Evolutionary conservation across 2,113 vertebrate genomes (phyloP).

Genomic region (Perccottus glenii): DNA sequence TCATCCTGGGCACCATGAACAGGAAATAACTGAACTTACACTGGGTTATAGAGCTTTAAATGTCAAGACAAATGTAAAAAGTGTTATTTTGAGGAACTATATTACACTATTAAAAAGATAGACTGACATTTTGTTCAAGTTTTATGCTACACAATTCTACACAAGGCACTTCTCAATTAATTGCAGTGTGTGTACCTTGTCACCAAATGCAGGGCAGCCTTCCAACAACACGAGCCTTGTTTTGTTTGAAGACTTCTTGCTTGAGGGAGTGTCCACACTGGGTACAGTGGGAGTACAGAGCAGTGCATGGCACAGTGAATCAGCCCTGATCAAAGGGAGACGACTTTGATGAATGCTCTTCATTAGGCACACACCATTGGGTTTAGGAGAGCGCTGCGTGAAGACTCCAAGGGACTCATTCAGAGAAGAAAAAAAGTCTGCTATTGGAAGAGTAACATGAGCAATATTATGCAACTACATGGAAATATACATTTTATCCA

Average conservation of each 20-base stretch:
- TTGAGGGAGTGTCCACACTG: conserved; percentile 37
- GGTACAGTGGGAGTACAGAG: conserved; percentile 46
- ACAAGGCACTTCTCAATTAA: neutral
- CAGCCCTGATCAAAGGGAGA: conserved; percentile 72
- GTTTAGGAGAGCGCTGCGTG: conserved; percentile 40
- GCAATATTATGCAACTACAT: conserved; percentile 42
- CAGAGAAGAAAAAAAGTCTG: conserved; percentile 9
- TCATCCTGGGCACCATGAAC: no score
- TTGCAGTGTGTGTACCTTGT: neutral
- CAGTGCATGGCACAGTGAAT: conserved; percentile 52
- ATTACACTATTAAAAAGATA: no score
- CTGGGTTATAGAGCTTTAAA: no score
- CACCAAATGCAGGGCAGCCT: conserved; percentile 32
- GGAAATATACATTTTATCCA: conserved; percentile 14
- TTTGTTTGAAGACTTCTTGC: conserved; percentile 53
- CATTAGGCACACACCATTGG: conserved; percentile 72
- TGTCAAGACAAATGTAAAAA: no score
- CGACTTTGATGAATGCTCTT: conserved; percentile 81
- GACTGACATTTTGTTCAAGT: no score
- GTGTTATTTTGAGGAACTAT: no score
- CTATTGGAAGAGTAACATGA: conserved; percentile 27
- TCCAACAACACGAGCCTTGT: conserved; percentile 39
- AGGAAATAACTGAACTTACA: no score
- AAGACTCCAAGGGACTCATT: conserved; percentile 38
- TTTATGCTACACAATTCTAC: no score